A percentile compares a stretch with the other conserved stretches of the same genome.
Evolutionary conservation across 2,113 vertebrate genomes (phyloP).

Genomic region (Willisornis vidua): DNA sequence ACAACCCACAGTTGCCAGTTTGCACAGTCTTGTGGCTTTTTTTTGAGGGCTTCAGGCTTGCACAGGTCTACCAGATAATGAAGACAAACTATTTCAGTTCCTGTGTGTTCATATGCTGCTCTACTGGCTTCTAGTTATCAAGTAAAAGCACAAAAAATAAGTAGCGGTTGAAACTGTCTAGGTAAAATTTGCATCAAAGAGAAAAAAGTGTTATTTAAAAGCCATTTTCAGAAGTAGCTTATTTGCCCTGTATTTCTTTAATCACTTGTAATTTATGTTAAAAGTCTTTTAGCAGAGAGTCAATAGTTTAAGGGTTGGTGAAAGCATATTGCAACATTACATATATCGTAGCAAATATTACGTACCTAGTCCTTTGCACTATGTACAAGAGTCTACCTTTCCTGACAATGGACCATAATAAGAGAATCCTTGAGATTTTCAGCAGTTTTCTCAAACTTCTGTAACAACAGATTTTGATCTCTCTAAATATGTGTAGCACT

Average conservation of each 20-base stretch:
- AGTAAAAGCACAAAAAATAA: constrained; percentile 70
- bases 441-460: not conserved
- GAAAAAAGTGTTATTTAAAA: constrained; percentile 50
- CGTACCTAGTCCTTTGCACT: not conserved
- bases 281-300: constrained; percentile 71
- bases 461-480: not conserved
- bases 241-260: constrained; percentile 32
- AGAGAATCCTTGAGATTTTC: not conserved
- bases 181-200: constrained; percentile 50
- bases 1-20: constrained; percentile 82
- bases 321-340: not conserved
- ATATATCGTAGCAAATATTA: not conserved
- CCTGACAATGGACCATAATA: not conserved
- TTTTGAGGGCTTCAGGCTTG: constrained; percentile 75
- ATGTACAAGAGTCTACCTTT: not conserved
- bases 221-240: constrained; percentile 28
- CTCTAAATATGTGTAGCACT: not conserved
- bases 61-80: constrained; percentile 82
- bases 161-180: constrained; percentile 61
- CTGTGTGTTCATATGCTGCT: constrained; percentile 71
- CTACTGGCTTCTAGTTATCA: constrained; percentile 73
- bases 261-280: constrained; percentile 68
- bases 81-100: constrained; percentile 88
- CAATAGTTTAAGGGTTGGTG: constrained; percentile 58
- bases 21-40: constrained; percentile 81